Base-by-base conservation (phyloP, 2,888 invertebrate species). In the Digitonthophagus gazella region DNA sequence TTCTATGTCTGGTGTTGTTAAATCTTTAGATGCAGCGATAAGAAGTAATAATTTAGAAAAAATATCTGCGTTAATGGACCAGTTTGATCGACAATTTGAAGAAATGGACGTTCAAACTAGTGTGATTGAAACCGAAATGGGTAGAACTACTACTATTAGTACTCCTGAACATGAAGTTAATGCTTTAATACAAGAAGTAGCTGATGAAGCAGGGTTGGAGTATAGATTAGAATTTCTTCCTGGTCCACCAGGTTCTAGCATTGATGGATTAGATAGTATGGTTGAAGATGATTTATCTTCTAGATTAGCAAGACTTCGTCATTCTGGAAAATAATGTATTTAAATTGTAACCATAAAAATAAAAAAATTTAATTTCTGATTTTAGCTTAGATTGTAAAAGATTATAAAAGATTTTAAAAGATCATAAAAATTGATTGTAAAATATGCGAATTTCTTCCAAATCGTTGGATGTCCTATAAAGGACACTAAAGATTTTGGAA, bases 21-120 rank as follows among this genome's bases (percentile, higher is more conserved):
- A 61, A 19, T 61, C 61, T 15, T 61, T 61, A n/a, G 61, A 61
- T 61, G 18, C 20, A 19, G 61, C 61, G 0, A 61, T 61, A n/a
- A 16, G 18, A 14, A 19, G 18, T 4, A 61, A 61, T 18, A 61
- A 61, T 14, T 19, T 61, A 14, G 61, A 61, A 8, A 61, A n/a
- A 8, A 61, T 61, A 16, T 19, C 61, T 0, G 19, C 61, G 1
- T 61, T 61, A 20, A 61, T 61, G 61, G 61, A 61, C n/a, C 15
- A 15, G 18, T 61, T 61, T 8, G 61, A 61, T 19, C 16, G 20
- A 20, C 61, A 61, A n/a, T 61, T 61, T 61, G 61, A 61, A 18
- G 61, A 61, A 18, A 61, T 61, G 61, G 61, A 61, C 14, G 61
- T 61, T 2, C 61, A 61, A 14, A 18, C 16, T 18, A 20, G 18